Evolutionary conservation across 2,797 vertebrate species (phyloP), one percentile per base, ranked within the genome.

Genomic region (Smutsia temminckii): DNA sequence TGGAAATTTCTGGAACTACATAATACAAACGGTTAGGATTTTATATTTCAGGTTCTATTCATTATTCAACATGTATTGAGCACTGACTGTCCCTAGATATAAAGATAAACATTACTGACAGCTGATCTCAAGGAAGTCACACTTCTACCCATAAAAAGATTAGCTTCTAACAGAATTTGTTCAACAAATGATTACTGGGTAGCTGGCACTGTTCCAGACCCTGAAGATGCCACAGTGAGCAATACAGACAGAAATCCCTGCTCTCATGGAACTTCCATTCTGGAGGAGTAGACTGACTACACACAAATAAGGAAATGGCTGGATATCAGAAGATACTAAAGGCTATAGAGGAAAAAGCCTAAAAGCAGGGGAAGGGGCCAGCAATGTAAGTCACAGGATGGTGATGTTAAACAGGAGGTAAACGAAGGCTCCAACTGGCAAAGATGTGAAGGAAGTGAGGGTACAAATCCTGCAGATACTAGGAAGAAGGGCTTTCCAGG

Each of bases 1-100:
- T n/a, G 49, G 46, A 90, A 91, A 29, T 86, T 90, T 94, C 71
- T 66, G 25, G 49, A 88, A 90, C 27, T 23, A 79, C 57, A 92
- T 34, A 29, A 72, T 32, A 11, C 0, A 1, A 86, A 85, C 92
- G 32, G 51, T 68, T 55, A 85, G 21, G 63, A 91, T 40, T 92
- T 71, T 75, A 71, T 51, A 86, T 59, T 71, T 83, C 53, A 40
- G 23, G 27, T 79, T 59, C 51, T 46, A 53, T 29, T 40, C 23
- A 16, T 87, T 83, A 51, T 6, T 69, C 74, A 74, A 59, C 32
- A 59, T 53, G 66, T 51, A 95, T 0, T 32, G n/a, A 84, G 12
- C 3, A 4, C 27, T 89, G 18, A 88, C 14, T 18, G n/a, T 12
- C 10, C 25, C 25, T 69, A 42, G n/a, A 51, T 49, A 63, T 59